These are phyloP conservation scores for Thamnophis elegans DNA, from an alignment of 2,797 vertebrate genomes.

Conservation along the genomic window DNA sequence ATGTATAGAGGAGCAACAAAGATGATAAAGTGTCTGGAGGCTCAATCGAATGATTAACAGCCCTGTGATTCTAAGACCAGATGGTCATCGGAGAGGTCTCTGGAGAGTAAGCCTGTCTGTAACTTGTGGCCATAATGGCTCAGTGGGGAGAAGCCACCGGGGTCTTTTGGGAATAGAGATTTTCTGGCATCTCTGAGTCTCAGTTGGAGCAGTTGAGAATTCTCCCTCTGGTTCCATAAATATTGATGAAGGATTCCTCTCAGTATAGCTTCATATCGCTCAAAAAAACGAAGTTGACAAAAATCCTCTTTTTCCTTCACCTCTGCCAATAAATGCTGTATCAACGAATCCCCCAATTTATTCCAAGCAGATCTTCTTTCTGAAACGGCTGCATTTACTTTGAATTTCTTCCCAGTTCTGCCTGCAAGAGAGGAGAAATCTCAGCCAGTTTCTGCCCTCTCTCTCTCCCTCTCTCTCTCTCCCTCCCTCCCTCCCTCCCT, in stretches of 20 bases:
- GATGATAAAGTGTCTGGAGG: neutral
- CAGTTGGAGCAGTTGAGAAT: neutral
- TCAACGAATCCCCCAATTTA: neutral
- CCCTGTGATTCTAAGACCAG: neutral
- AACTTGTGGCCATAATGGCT: neutral
- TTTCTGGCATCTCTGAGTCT: neutral
- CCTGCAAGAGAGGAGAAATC: neutral
- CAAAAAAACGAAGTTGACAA: neutral
- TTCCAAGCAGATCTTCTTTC: neutral
- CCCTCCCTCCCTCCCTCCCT: too few species aligned
- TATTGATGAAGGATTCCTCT: neutral
- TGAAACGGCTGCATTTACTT: neutral
- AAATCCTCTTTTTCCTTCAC: neutral
- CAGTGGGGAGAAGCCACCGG: neutral
- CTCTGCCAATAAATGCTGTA: neutral
- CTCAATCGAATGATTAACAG: neutral
- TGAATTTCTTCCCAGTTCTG: neutral
- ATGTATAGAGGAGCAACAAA: neutral
- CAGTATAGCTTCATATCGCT: neutral
- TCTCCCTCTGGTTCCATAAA: neutral
- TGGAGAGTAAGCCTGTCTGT: neutral
- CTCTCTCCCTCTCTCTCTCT: too few species aligned
- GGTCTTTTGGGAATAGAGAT: neutral
- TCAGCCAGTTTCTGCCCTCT: neutral
- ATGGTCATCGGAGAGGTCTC: neutral